Conservation (phyloP, 2,797 vertebrate species). For the Cirrhinus molitorella region DNA sequence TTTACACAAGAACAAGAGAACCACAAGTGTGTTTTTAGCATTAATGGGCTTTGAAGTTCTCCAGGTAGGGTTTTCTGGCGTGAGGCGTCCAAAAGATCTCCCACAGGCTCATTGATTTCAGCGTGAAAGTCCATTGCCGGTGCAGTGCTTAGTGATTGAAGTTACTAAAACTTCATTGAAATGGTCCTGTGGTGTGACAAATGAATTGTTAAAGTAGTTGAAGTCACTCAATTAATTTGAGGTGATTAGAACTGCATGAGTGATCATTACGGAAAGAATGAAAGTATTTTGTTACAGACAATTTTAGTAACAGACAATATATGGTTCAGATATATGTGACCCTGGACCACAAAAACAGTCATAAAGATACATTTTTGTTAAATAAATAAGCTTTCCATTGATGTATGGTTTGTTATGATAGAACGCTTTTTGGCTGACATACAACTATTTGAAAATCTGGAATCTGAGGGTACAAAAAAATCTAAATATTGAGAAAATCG, state of each 20-base stretch:
- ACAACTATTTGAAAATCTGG: no score
- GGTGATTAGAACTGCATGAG: not conserved
- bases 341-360: no score
- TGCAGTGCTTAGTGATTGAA: not conserved
- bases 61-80: slow-evolving; percentile 2
- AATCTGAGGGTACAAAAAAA: no score
- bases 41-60: not conserved
- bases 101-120: not conserved
- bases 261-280: not conserved
- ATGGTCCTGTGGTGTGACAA: slow-evolving; percentile 1
- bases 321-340: not conserved
- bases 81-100: slow-evolving; percentile 6
- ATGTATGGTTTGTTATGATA: no score
- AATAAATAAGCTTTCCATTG: no score
- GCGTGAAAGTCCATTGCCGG: not conserved
- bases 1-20: slow-evolving; percentile 11
- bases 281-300: not conserved
- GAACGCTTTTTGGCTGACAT: no score
- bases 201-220: not conserved
- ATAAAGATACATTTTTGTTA: no score
- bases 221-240: not conserved
- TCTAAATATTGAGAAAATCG: no score
- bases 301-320: not conserved
- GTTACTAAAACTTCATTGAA: not conserved
- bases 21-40: not conserved